Conservation (phyloP, 2,888 invertebrate species). For the Pyrrhia umbra region DNA sequence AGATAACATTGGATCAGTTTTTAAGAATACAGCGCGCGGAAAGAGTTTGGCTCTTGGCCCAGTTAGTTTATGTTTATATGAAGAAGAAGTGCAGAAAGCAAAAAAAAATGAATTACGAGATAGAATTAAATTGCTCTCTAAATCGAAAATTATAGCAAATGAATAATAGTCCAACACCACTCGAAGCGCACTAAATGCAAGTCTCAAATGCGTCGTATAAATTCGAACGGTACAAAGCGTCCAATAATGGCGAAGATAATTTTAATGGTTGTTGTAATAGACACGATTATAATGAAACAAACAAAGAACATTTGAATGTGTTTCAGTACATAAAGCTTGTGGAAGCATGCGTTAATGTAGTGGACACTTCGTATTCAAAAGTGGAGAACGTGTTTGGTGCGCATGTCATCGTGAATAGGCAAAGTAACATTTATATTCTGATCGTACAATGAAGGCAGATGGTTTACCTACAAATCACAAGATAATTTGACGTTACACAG, state of each 20-base stretch:
- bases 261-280: slow-evolving; percentile 41
- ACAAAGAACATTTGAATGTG: slow-evolving; percentile 41
- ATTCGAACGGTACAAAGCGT: slow-evolving; percentile 27
- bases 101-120: slow-evolving; percentile 27
- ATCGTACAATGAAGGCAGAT: slow-evolving; percentile 32
- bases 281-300: slow-evolving; percentile 50
- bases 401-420: slow-evolving; percentile 46
- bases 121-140: slow-evolving; percentile 27
- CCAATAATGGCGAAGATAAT: slow-evolving; percentile 39
- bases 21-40: too few species aligned
- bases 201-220: slow-evolving; percentile 29
- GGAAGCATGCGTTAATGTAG: slow-evolving; percentile 42
- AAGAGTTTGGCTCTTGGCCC: too few species aligned
- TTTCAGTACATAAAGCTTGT: slow-evolving; percentile 24
- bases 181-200: slow-evolving; percentile 22
- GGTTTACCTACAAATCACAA: slow-evolving; percentile 34
- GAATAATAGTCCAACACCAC: slow-evolving; percentile 9
- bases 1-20: too few species aligned
- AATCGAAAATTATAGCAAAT: slow-evolving; percentile 25
- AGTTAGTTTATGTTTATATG: too few species aligned
- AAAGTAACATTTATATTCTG: slow-evolving; percentile 47
- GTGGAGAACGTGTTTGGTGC: slow-evolving; percentile 37
- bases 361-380: slow-evolving; percentile 50
- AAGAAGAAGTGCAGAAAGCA: too few species aligned
- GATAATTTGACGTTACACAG: slow-evolving; percentile 13